Base-by-base conservation (phyloP, 1,140 invertebrate genomes). In the Thalassaphorura encarpata region DNA sequence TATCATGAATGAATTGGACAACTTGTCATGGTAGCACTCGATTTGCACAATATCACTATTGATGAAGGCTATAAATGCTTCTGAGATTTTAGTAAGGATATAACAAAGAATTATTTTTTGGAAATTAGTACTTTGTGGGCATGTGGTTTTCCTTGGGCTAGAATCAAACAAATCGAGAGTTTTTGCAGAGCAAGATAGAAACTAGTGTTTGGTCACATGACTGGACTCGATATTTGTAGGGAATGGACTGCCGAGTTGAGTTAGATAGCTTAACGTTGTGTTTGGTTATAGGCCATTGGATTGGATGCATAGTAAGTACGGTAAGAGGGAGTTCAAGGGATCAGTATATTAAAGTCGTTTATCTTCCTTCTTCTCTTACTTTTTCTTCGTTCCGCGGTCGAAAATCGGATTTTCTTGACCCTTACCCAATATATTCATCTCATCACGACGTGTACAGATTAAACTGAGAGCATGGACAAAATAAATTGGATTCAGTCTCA, bases 361-460 rank as follows among this genome's bases (percentile, higher is more conserved):
- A 61, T 61, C 60, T 61, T 61, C 43, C 43, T 54, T 48, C 36
- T 40, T 54, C 50, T 54, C 50, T 19, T 26, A n/a, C 58, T 29
- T n/a, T 31, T 39, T 53, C 28, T 26, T 31, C 42, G 46, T 51
- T 60, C 26, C 40, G 53, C 21, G 48, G 41, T 49, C 47, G 45
- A 45, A 57, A 63, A 63, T 60, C 54, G 36, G 54, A 60, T 59
- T 59, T 60, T 48, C 54, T 63, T 63, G 61, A 63, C 61, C 61
- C 54, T 49, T 53, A 46, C 43, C 54, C 57, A 63, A 63, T 63
- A 63, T 63, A 63, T 63, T 63, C 61, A 63, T 63, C 61, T 60
- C 51, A 40, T 52, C 58, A 45, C 36, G 61, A 63, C 61, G 57
- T 63, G 57, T 60, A 59, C 57, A 63, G 61, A 63, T 63, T 63